Percentiles rank a stretch among this genome's conserved stretches.
Conservation (phyloP, 2,888 invertebrate species). For the Vesta saturnalis region DNA sequence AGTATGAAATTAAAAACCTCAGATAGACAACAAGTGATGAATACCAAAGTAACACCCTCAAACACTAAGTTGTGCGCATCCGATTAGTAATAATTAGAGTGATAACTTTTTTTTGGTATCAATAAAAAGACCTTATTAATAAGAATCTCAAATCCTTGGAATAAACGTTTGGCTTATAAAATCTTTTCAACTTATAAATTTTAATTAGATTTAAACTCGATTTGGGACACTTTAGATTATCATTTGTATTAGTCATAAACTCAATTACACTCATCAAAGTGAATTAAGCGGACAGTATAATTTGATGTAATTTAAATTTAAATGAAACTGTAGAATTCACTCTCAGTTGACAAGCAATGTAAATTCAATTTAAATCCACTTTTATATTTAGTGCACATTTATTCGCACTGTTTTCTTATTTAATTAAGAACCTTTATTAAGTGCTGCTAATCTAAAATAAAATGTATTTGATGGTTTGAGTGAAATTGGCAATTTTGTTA, state of each 20-base stretch:
- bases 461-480: neutral
- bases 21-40: no score
- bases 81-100: no score
- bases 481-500: neutral
- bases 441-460: neutral
- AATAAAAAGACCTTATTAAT: no score
- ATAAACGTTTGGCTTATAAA: no score
- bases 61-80: no score
- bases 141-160: no score
- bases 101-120: no score
- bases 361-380: conserved; percentile 15
- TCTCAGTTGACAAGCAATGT: conserved; percentile 7
- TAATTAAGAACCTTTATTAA: conserved; percentile 5
- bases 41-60: no score
- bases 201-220: conserved; percentile 25
- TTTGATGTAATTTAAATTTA: conserved; percentile 31
- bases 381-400: conserved; percentile 9
- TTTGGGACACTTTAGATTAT: conserved; percentile 23
- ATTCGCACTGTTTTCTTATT: neutral
- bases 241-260: conserved; percentile 19
- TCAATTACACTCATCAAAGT: conserved; percentile 28
- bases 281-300: conserved; percentile 25
- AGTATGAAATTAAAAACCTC: no score
- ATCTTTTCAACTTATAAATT: no score
- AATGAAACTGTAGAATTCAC: conserved; percentile 21